A percentile compares a stretch with the other conserved stretches of the same genome.
These are phyloP conservation scores for Lordiphosa clarofinis DNA, from an alignment of 1,140 invertebrate genomes.

Conservation along the genomic window DNA sequence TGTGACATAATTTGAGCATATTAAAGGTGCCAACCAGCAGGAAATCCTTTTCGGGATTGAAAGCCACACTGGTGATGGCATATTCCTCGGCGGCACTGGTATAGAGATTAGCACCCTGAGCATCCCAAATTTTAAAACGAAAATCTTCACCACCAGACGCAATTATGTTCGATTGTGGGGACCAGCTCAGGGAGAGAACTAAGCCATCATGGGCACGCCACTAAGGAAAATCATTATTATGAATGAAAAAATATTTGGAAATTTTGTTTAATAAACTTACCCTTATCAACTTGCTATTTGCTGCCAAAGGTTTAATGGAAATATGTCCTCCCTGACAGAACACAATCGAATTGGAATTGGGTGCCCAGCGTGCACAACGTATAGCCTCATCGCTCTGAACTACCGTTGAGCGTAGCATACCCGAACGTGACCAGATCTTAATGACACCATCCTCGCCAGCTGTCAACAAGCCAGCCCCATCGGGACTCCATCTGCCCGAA, in stretches of 20 bases:
- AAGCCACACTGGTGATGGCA: slow-evolving; percentile 94
- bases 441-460: slow-evolving; percentile 97
- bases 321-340: slow-evolving; percentile 92
- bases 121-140: slow-evolving; percentile 97
- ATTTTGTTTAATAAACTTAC: slow-evolving; percentile 80
- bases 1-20: slow-evolving; percentile 94
- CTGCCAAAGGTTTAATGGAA: slow-evolving; percentile 93
- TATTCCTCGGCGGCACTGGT: slow-evolving; percentile 90
- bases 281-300: slow-evolving; percentile 91
- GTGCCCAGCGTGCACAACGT: slow-evolving; percentile 92
- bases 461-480: slow-evolving; percentile 94
- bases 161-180: slow-evolving; percentile 91
- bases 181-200: slow-evolving; percentile 94
- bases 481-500: slow-evolving; percentile 92
- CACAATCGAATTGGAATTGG: slow-evolving; percentile 90
- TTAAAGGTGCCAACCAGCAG: slow-evolving; percentile 97
- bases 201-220: slow-evolving; percentile 98
- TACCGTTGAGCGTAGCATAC: slow-evolving; percentile 95
- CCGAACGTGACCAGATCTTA: slow-evolving; percentile 98
- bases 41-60: slow-evolving; percentile 93
- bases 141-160: slow-evolving; percentile 98
- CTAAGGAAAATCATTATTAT: slow-evolving; percentile 80
- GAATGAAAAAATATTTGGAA: too few relatives aligned
- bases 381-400: slow-evolving; percentile 89
- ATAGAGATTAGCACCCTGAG: slow-evolving; percentile 92